Evolutionary conservation across 1,140 invertebrate species (phyloP), one percentile per base, ranked within the genome.

Genomic region (Penaeus indicus): DNA sequence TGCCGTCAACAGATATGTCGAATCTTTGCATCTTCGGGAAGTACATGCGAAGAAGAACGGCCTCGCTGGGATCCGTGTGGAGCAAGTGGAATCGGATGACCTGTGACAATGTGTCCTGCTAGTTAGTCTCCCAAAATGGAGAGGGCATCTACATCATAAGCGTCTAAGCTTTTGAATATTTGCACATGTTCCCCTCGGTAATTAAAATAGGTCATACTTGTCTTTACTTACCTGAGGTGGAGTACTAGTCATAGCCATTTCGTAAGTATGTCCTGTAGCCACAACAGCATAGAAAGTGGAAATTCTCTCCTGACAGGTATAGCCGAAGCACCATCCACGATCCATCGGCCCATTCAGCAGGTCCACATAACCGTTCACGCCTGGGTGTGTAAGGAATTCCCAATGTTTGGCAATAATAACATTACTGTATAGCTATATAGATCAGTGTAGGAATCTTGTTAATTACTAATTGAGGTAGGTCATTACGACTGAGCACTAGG

Each of bases 341-440:
- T 90, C 90, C 87, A 88, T 86, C 11, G 86, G 90, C 7, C 90
- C 90, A 61, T 90, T 90, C 32, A 90, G 11, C 27, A 90, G 87
- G 47, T 90, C 90, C 64, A 90, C 86, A 32, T 84, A 90, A 1
- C 90, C 90, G 25, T 47, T 78, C 11, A 64, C 27, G 19, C 90
- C 90, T 90, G 85, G 5, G 18, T 72, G 10, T 72, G n/a, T 19
- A 32, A 72, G 67, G 38, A 32, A 54, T 11, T 8, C 10, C 54
- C 54, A 54, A 1, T 54, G 54, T 54, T 16, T 54, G 16, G 54
- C n/a, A n/a, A n/a, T 16, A 54, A 16, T 13, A 13, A 54, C 54
- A 54, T 13, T 54, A 1, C 16, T 8, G 10, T 13, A 54, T 13
- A 54, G 54, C 10, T 13, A 54, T 54, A 10, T 11, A 54, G 16